Percentiles rank a stretch among this genome's conserved stretches.
These are phyloP conservation scores for Lacerta viridis DNA, from an alignment of 2,797 vertebrate species.

Conservation along the genomic window DNA sequence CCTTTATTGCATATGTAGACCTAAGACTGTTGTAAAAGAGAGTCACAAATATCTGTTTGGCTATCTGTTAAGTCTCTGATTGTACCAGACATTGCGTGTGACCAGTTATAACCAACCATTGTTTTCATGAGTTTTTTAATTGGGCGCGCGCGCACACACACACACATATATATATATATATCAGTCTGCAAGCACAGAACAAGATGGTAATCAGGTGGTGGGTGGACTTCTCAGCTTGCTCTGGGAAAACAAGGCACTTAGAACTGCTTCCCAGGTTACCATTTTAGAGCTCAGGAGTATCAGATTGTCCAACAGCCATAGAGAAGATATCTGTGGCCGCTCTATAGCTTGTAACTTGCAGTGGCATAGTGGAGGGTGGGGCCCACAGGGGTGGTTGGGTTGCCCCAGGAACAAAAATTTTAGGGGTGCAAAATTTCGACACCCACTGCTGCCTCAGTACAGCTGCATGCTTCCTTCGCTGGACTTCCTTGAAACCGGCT, in stretches of 20 bases:
- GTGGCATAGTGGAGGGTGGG: too few species aligned
- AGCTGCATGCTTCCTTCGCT: too few species aligned
- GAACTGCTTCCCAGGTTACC: not conserved
- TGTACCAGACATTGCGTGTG: not conserved
- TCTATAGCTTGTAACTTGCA: not conserved
- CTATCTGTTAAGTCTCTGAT: not conserved
- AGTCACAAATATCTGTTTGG: not conserved
- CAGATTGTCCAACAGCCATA: not conserved
- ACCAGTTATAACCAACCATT: not conserved
- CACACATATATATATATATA: not conserved
- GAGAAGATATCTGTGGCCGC: not conserved
- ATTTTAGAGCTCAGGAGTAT: not conserved
- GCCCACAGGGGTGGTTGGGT: too few species aligned
- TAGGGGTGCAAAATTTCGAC: too few species aligned
- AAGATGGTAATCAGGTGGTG: not conserved
- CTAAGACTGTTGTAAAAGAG: not conserved
- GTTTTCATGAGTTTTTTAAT: not conserved
- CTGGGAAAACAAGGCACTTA: not conserved
- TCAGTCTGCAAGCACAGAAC: not conserved
- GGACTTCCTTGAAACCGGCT: too few species aligned
- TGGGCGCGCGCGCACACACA: not conserved
- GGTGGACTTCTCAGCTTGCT: not conserved
- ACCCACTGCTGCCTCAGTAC: too few species aligned
- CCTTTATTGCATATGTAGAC: not conserved
- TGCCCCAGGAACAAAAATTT: too few species aligned